phyloP scores from a whole-genome alignment of 2,888 invertebrate genomes.

The Eupsilia transversa region DNA sequence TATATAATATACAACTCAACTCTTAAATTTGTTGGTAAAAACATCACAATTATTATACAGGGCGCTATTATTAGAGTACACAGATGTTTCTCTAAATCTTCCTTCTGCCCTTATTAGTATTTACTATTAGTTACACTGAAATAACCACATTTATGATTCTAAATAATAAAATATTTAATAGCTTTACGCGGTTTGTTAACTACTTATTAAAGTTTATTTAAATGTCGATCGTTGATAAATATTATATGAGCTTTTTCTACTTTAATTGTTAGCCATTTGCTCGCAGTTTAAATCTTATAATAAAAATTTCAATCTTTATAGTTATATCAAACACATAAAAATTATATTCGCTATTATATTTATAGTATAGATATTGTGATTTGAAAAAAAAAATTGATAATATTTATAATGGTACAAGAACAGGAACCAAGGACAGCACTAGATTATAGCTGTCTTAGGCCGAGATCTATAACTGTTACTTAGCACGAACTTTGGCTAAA shows the following conservation, averaged over 20 bases:
- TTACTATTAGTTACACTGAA: slow-evolving; percentile 39
- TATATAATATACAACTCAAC: slow-evolving; percentile 57
- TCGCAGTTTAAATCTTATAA: slow-evolving; percentile 26
- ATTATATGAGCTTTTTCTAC: slow-evolving; percentile 41
- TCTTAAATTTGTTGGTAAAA: slow-evolving; percentile 52
- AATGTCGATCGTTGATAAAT: slow-evolving; percentile 48
- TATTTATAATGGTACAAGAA: slow-evolving; percentile 56
- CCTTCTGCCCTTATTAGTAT: slow-evolving; percentile 36
- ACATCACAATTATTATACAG: slow-evolving; percentile 64
- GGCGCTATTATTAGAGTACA: slow-evolving; percentile 54
- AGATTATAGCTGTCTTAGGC: slow-evolving; percentile 11
- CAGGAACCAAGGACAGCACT: slow-evolving; percentile 21
- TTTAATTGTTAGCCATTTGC: slow-evolving; percentile 32
- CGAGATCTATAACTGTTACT: background rate
- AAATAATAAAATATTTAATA: slow-evolving; percentile 58
- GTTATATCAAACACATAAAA: slow-evolving; percentile 20
- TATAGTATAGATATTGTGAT: slow-evolving; percentile 21
- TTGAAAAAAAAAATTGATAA: slow-evolving; percentile 23
- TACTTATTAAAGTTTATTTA: slow-evolving; percentile 64
- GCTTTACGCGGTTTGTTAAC: slow-evolving; percentile 70
- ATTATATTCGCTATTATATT: slow-evolving; percentile 24
- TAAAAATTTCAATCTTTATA: slow-evolving; percentile 6
- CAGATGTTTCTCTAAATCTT: slow-evolving; percentile 46
- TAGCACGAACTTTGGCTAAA: background rate
- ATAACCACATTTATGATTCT: slow-evolving; percentile 29